These are phyloP conservation scores for Arrhopalites spinosus DNA, from an alignment of 2,888 invertebrate genomes.

Conservation along the genomic window DNA sequence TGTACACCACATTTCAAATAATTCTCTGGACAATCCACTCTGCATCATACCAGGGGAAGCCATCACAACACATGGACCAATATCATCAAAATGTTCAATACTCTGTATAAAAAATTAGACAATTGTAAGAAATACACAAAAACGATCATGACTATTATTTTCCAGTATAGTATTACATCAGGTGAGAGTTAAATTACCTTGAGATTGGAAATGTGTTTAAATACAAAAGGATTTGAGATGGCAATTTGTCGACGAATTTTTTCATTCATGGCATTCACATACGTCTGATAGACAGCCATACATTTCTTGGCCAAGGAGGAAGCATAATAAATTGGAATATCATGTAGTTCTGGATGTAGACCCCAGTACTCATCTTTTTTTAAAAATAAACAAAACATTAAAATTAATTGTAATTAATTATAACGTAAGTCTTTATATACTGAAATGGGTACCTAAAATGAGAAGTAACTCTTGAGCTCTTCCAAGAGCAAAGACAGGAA, in stretches of 20 bases:
- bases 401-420: not conserved
- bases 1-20: slow-evolving; percentile 99
- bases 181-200: slow-evolving; percentile 65
- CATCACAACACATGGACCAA: slow-evolving; percentile 99
- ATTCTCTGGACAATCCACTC: slow-evolving; percentile 92
- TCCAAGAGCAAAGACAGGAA: slow-evolving; percentile 98
- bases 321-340: slow-evolving; percentile 99
- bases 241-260: slow-evolving; percentile 94
- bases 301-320: slow-evolving; percentile 99
- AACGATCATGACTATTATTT: too few species aligned
- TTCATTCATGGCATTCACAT: slow-evolving; percentile 99
- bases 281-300: slow-evolving; percentile 99
- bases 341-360: slow-evolving; percentile 93
- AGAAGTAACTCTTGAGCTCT: slow-evolving; percentile 94
- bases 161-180: too few species aligned
- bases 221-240: slow-evolving; percentile 97
- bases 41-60: slow-evolving; percentile 99
- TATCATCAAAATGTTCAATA: slow-evolving; percentile 99
- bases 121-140: not conserved
- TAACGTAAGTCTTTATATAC: not conserved
- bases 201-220: slow-evolving; percentile 93
- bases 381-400: too few species aligned
- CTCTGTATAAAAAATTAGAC: slow-evolving; percentile 65
- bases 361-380: slow-evolving; percentile 98
- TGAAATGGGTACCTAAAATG: slow-evolving; percentile 69